A percentile compares a stretch with the other conserved stretches of the same genome.
These are phyloP conservation scores for Carpatolechia fugitivella DNA, from an alignment of 2,888 invertebrate genomes.

Conservation along the genomic window DNA sequence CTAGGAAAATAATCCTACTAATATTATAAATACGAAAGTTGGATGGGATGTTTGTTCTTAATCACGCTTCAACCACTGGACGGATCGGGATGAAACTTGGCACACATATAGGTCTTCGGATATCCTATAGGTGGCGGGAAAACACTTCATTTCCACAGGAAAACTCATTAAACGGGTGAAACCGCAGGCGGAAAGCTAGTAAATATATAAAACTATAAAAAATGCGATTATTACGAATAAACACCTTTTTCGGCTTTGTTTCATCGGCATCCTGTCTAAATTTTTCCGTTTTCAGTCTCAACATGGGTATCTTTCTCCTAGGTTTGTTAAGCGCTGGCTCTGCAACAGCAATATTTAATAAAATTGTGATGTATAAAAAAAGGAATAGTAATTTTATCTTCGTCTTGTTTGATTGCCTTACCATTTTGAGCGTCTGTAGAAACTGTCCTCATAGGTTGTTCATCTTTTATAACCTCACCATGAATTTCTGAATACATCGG, in stretches of 20 bases:
- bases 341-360: slow-evolving; percentile 30
- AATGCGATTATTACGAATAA: background rate
- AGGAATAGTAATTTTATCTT: too few species aligned
- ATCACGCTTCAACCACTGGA: too few species aligned
- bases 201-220: too few species aligned
- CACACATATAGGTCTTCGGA: too few species aligned
- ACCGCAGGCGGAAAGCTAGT: too few species aligned
- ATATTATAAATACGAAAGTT: too few species aligned
- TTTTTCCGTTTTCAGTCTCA: slow-evolving; percentile 44
- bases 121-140: too few species aligned
- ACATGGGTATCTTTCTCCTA: slow-evolving; percentile 52
- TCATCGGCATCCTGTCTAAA: slow-evolving; percentile 36
- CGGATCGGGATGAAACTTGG: too few species aligned
- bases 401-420: background rate
- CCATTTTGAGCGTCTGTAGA: background rate
- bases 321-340: slow-evolving; percentile 33
- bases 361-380: too few species aligned
- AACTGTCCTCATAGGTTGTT: slow-evolving; percentile 10
- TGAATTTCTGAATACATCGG: slow-evolving; percentile 13
- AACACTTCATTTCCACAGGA: too few species aligned
- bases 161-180: background rate
- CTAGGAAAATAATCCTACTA: background rate
- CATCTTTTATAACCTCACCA: slow-evolving; percentile 15
- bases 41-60: too few species aligned
- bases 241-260: slow-evolving; percentile 21